Evolutionary conservation across 2,797 vertebrate species (phyloP), one percentile per base, ranked within the genome.

Genomic region (Neosilurus mollespiculum): DNA sequence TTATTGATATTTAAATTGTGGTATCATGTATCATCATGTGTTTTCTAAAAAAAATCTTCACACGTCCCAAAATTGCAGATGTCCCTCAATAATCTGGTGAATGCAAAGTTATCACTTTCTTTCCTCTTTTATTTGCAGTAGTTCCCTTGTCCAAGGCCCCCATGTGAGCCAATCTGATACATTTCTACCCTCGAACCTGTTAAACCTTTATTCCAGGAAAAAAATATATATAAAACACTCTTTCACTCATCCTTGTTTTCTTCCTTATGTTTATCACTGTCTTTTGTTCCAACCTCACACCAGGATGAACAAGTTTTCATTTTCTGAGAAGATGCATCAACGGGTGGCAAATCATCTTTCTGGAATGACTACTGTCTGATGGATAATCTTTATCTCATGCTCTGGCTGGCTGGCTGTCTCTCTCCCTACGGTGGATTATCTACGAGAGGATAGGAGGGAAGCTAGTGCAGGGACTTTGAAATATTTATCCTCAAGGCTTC

Each of bases 361-460:
- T 54, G 18, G 73, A 72, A 82, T 10, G 58, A 82, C 61, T 80
- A 82, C 26, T 82, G 81, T 82, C 81, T 78, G 59, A 78, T 78
- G 11, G 34, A 61, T 71, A 79, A 61, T 84, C 79, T 69, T 65
- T 66, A 73, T 71, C 67, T 72, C 34, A 2, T 66, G 15, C 66
- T 43, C 54, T 22, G 30, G 9, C 80, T 81, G 53, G 59, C 79
- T 61, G 49, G 49, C 56, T 30, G 30, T 30, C 30, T 71, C 56
- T 81, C 34, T 81, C 53, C 22, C 22, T 12, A 5, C 20, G 53
- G 67, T 30, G 79, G 78, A 84, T 84, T 84, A 84, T 81, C 22
- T 75, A 34, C 24, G 15, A 81, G 37, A 73, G 61, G 65, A 84
- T 78, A 53, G 61, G n/a, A 64, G 61, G 61, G 14, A 72, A 65